Base-by-base conservation (phyloP, 1,140 invertebrate genomes). In the Wasmannia auropunctata region DNA sequence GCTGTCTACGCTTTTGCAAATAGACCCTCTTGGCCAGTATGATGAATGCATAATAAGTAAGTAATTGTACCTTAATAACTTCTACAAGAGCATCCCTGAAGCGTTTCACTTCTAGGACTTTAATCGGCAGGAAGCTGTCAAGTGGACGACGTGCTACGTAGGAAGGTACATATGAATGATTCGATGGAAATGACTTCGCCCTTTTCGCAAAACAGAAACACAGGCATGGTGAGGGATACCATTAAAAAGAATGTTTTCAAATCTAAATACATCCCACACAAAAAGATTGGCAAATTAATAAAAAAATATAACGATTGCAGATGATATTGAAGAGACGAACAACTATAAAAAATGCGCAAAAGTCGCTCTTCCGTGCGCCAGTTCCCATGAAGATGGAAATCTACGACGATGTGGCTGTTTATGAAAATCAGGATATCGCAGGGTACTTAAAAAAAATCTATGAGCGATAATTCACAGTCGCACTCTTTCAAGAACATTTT, bases 1-100 rank as follows among this genome's bases (percentile, higher is more conserved):
- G 22, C 88, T 96, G 8, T 94, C 95, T 16, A 86, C 90, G 16
- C 96, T 96, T 92, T 96, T 97, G 88, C 96, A 95, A 1, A 95
- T 96, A 54, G 96, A 97, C 92, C 95, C 96, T 14, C 92, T 96
- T 0, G 94, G 95, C 81, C 95, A 95, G 88, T 95, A 95, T 74
- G 96, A 96, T 75, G 96, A 96, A 83, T 93, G 88, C 63, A 84
- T 95, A 81, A 72, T 95, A 19, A 90, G 95, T 95, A 93, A 92
- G 93, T 6, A 37, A 51, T 46, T 77, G 6, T 49, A 54, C 54
- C 16, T 80, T 51, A 43, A 67, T 25, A 34, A 2, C 10, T 67
- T 28, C 1, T 67, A 51, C 2, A 22, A 10, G 4, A 46, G 56
- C 14, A 14, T 67, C 31, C 3, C 4, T 19, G 3, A 63, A 62